Evolutionary conservation across 2,888 invertebrate species (phyloP).

Genomic region (Villa cingulata): DNA sequence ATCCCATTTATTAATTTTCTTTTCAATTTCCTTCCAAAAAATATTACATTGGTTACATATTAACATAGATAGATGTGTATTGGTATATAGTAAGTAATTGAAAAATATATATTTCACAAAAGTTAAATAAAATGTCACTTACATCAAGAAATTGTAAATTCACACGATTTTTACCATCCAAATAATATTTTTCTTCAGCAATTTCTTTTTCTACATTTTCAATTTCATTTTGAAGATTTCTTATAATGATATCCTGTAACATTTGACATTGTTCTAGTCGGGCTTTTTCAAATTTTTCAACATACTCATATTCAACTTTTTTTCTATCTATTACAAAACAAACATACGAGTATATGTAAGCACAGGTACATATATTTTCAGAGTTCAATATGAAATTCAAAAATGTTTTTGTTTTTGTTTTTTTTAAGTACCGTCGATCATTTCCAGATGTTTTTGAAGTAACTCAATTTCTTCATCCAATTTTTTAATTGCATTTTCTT

Average conservation of each 20-base stretch:
- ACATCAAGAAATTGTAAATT: neutral
- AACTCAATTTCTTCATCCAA: too few species aligned
- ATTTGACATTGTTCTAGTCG: neutral
- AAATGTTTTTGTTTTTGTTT: too few species aligned
- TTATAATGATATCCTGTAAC: neutral
- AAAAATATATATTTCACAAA: too few species aligned
- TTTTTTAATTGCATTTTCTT: too few species aligned
- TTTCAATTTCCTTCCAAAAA: neutral
- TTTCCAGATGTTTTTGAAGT: too few species aligned
- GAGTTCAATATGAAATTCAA: too few species aligned
- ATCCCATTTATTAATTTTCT: neutral
- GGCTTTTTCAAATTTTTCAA: neutral
- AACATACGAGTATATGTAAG: too few species aligned
- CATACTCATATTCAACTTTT: neutral
- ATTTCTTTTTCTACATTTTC: neutral
- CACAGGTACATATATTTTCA: too few species aligned
- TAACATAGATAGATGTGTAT: too few species aligned
- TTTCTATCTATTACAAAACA: neutral
- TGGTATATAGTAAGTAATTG: too few species aligned
- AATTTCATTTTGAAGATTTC: neutral
- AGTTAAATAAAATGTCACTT: neutral
- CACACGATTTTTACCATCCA: neutral
- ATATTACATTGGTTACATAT: too few species aligned
- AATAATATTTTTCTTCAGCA: neutral
- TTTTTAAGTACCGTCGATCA: too few species aligned